These are phyloP conservation scores for Falco berigora DNA, from an alignment of 2,797 vertebrate genomes.

Conservation along the genomic window DNA sequence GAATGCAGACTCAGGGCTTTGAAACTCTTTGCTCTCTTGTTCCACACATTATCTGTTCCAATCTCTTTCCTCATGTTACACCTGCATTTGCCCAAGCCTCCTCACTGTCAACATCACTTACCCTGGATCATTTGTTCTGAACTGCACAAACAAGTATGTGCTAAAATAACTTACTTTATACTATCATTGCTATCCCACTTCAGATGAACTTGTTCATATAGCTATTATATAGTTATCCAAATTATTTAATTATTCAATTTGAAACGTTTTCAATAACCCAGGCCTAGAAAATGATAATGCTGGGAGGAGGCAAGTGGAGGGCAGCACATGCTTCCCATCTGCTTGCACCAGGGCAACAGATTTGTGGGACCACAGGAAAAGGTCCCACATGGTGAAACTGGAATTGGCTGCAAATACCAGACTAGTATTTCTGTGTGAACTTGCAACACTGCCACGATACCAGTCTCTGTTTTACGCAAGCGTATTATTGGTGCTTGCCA, in stretches of 20 bases:
- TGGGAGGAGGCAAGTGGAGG: neutral
- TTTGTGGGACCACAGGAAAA: neutral
- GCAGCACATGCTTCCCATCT: neutral
- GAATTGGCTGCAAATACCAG: neutral
- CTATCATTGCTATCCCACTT: neutral
- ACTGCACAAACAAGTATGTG: accelerated
- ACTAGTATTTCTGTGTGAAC: neutral
- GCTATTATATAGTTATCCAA: neutral
- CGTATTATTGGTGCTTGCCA: accelerated
- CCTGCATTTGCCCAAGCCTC: neutral
- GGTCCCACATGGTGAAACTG: neutral
- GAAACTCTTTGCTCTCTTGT: neutral
- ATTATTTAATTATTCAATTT: neutral
- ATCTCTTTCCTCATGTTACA: neutral
- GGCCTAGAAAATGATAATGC: neutral
- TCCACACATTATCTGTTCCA: neutral
- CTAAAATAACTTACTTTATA: neutral
- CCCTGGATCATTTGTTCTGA: neutral
- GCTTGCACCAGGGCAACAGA: neutral
- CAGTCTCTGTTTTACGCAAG: neutral
- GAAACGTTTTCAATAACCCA: neutral
- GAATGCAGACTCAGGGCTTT: neutral
- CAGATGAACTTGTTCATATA: neutral
- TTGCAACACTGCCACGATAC: neutral
- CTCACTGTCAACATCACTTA: neutral